A percentile compares a stretch with the other conserved stretches of the same genome.
Evolutionary conservation across 2,113 vertebrate species (phyloP).

Genomic region (Cyprinus carpio): DNA sequence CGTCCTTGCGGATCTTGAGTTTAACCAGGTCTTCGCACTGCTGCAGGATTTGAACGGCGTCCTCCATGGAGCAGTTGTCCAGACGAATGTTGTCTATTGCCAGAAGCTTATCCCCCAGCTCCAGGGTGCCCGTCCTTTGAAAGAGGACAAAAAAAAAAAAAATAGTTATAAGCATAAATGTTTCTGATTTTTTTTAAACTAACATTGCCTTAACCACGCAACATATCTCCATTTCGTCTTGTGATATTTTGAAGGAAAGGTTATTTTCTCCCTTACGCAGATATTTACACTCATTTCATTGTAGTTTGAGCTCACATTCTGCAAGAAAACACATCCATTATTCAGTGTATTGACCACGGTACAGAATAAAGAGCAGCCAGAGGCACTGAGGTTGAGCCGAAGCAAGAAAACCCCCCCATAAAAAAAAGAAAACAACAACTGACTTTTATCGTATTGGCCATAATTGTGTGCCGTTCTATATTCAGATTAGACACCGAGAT

Average conservation of each 20-base stretch:
- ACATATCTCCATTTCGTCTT: not conserved
- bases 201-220: not conserved
- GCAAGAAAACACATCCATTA: slow-evolving; percentile 34
- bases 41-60: slow-evolving; percentile 95
- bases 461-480: not conserved
- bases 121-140: slow-evolving; percentile 90
- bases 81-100: slow-evolving; percentile 96
- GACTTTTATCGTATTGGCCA: slow-evolving; percentile 25
- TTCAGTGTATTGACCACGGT: slow-evolving; percentile 33
- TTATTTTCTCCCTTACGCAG: not conserved
- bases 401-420: too few species aligned
- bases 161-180: not conserved
- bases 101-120: slow-evolving; percentile 94
- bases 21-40: slow-evolving; percentile 97
- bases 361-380: not conserved
- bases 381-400: not conserved
- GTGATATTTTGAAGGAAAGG: slow-evolving; percentile 11
- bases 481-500: slow-evolving; percentile 19
- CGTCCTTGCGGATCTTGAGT: slow-evolving; percentile 96
- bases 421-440: not conserved
- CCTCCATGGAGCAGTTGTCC: slow-evolving; percentile 98
- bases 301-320: slow-evolving; percentile 16
- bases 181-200: not conserved
- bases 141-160: slow-evolving; percentile 38
- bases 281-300: slow-evolving; percentile 3